These are phyloP conservation scores for Aegypius monachus DNA, from an alignment of 2,113 vertebrate genomes.

Conservation along the genomic window DNA sequence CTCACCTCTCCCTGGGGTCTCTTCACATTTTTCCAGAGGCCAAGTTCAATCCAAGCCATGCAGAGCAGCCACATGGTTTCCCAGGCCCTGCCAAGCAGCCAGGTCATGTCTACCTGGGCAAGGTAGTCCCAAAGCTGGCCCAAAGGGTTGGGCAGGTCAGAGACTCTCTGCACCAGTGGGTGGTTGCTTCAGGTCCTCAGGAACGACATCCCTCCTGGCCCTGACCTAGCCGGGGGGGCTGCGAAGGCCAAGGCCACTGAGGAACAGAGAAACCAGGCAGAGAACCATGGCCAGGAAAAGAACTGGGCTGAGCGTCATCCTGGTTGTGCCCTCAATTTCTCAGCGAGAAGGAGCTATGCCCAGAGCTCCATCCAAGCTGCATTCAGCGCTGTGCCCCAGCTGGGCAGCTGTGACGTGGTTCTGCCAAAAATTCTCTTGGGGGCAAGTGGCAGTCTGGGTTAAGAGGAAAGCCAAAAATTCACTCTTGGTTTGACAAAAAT, in stretches of 20 bases:
- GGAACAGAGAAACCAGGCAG: background rate
- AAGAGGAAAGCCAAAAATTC: background rate
- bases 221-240: background rate
- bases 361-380: background rate
- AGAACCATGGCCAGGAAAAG: background rate
- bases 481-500: background rate
- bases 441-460: background rate
- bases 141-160: background rate
- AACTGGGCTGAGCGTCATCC: background rate
- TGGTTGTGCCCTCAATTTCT: background rate
- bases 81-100: background rate
- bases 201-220: rapidly evolving
- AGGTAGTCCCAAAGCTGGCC: background rate
- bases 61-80: background rate
- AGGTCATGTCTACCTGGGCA: background rate
- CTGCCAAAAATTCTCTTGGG: background rate
- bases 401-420: background rate
- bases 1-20: background rate
- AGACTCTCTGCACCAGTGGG: background rate
- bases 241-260: rapidly evolving
- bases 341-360: background rate
- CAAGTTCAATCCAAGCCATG: background rate
- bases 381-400: background rate
- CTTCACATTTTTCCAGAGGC: background rate
- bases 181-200: background rate